A percentile compares a stretch with the other conserved stretches of the same genome.
These are phyloP conservation scores for Knipowitschia caucasica DNA, from an alignment of 2,797 vertebrate species.

Conservation along the genomic window DNA sequence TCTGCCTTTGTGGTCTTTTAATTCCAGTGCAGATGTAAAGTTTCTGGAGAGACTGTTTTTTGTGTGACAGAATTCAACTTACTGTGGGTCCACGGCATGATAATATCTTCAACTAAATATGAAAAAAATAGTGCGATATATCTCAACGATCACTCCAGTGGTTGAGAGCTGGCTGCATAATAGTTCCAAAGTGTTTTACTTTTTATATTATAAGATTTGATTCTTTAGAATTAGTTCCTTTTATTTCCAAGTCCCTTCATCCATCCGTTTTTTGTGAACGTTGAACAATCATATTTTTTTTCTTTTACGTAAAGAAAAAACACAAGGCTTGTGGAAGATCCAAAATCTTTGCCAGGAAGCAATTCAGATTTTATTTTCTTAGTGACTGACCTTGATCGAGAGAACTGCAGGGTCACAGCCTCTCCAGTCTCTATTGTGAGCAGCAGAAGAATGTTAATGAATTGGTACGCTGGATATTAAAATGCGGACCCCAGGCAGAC, in stretches of 20 bases:
- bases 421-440: slow-evolving; percentile 74
- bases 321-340: slow-evolving; percentile 48
- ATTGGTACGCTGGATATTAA: slow-evolving; percentile 73
- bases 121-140: slow-evolving; percentile 51
- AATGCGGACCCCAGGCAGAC: slow-evolving; percentile 65
- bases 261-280: slow-evolving; percentile 42
- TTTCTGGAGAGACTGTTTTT: slow-evolving; percentile 36
- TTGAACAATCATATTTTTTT: slow-evolving; percentile 49
- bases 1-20: slow-evolving; percentile 50
- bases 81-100: slow-evolving; percentile 8
- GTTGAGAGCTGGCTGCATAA: slow-evolving; percentile 41
- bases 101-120: slow-evolving; percentile 22
- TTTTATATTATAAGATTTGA: slow-evolving; percentile 64
- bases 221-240: slow-evolving; percentile 58
- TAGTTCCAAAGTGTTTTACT: slow-evolving; percentile 60
- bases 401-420: slow-evolving; percentile 73
- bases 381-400: slow-evolving; percentile 79
- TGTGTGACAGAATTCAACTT: slow-evolving; percentile 33
- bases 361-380: slow-evolving; percentile 79
- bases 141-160: slow-evolving; percentile 43
- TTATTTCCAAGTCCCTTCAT: slow-evolving; percentile 64
- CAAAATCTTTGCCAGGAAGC: slow-evolving; percentile 58
- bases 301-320: slow-evolving; percentile 50
- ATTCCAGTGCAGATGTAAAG: slow-evolving; percentile 44
- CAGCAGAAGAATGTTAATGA: slow-evolving; percentile 80